phyloP scores from a whole-genome alignment of 1,140 invertebrate species.

The Ostrea edulis region DNA sequence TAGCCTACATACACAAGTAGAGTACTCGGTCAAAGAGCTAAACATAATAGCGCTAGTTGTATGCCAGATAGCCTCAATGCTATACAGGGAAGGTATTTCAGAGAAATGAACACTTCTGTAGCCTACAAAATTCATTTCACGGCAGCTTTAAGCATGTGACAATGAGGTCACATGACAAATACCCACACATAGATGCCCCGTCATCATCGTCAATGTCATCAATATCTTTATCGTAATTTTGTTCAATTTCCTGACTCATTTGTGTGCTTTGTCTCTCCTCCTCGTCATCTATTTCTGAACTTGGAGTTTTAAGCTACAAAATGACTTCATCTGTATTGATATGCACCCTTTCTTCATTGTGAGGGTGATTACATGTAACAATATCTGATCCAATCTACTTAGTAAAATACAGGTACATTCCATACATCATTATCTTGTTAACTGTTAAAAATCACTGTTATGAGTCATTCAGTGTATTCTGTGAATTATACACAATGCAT shows the following conservation, averaged over 20 bases:
- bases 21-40: background rate
- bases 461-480: background rate
- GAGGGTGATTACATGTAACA: background rate
- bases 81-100: background rate
- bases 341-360: background rate
- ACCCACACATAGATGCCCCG: background rate
- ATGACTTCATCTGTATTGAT: background rate
- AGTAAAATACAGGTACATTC: background rate
- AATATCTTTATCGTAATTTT: constrained; percentile 21
- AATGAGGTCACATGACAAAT: constrained; percentile 11
- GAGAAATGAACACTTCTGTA: background rate
- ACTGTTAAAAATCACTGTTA: background rate
- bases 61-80: background rate
- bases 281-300: constrained; percentile 3
- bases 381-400: background rate
- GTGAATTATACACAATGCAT: background rate
- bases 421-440: background rate
- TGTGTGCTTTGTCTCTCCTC: constrained; percentile 25
- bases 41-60: background rate
- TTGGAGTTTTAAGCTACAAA: background rate
- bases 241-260: constrained; percentile 32
- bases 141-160: constrained; percentile 21
- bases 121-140: constrained; percentile 17
- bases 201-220: constrained; percentile 12
- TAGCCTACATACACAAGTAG: background rate